A percentile compares a stretch with the other conserved stretches of the same genome.
Evolutionary conservation across 2,113 vertebrate genomes (phyloP).

Genomic region (Passer montanus): DNA sequence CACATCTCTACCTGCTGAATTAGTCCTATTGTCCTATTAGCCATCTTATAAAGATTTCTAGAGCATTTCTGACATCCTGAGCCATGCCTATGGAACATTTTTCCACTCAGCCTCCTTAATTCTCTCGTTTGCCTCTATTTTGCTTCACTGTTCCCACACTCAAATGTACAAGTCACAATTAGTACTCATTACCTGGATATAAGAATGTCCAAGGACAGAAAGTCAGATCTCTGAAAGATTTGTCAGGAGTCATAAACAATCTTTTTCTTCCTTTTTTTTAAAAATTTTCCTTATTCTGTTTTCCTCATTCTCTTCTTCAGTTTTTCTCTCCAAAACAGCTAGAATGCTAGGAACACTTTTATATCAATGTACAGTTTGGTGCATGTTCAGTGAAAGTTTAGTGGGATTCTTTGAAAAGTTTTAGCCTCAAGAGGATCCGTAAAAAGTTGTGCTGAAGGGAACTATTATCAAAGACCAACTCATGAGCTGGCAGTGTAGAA

Average conservation of each 20-base stretch:
- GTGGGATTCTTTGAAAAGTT: background rate
- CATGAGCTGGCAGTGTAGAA: background rate
- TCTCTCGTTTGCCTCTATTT: background rate
- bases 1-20: background rate
- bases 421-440: background rate
- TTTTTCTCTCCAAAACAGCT: background rate
- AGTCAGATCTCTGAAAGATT: background rate
- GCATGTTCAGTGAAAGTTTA: background rate
- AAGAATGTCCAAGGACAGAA: background rate
- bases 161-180: background rate
- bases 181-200: background rate
- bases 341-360: background rate
- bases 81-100: background rate
- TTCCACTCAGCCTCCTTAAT: background rate
- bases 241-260: background rate
- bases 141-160: background rate
- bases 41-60: background rate
- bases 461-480: background rate
- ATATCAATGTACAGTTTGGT: background rate
- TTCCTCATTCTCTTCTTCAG: background rate
- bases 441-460: background rate
- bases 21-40: background rate
- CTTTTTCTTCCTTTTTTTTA: fast-evolving
- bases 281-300: fast-evolving
- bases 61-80: background rate